phyloP scores from a whole-genome alignment of 2,888 invertebrate species.

The Nematopogon swammerdamellus region DNA sequence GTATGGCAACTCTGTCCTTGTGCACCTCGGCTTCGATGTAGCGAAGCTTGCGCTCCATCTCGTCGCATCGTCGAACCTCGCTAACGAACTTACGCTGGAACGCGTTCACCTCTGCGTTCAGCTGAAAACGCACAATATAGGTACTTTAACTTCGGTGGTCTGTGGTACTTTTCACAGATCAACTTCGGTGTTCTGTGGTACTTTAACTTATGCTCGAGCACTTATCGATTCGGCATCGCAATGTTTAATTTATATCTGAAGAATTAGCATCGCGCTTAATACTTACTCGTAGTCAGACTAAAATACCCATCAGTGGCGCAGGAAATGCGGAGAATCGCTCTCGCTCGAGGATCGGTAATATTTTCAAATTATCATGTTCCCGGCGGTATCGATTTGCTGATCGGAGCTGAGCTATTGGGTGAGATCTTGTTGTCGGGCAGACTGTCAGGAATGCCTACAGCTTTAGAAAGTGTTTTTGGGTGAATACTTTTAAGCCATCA shows the following conservation, averaged over 20 bases:
- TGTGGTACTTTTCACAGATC: no score
- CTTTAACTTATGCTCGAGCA: background rate
- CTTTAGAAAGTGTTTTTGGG: background rate
- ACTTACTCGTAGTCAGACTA: background rate
- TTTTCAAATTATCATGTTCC: background rate
- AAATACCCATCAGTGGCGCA: background rate
- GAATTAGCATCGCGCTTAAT: background rate
- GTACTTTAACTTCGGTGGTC: no score
- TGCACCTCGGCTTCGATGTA: constrained; percentile 85
- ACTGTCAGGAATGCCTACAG: background rate
- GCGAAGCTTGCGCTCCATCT: constrained; percentile 84
- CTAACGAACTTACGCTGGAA: constrained; percentile 91
- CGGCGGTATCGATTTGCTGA: background rate
- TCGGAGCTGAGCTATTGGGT: background rate
- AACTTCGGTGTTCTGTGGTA: no score
- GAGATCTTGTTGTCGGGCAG: background rate
- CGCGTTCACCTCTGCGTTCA: constrained; percentile 81
- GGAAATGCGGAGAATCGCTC: background rate
- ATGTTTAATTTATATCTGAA: background rate
- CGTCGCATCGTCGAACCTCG: constrained; percentile 87
- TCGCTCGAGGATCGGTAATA: background rate
- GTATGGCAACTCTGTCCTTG: constrained; percentile 78
- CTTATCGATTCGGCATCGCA: background rate
- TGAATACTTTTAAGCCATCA: no score
- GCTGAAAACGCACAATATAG: no score